Percentiles rank a stretch among this genome's conserved stretches.
These are phyloP conservation scores for Malacoctenus gilli DNA, from an alignment of 2,797 vertebrate species.

Conservation along the genomic window DNA sequence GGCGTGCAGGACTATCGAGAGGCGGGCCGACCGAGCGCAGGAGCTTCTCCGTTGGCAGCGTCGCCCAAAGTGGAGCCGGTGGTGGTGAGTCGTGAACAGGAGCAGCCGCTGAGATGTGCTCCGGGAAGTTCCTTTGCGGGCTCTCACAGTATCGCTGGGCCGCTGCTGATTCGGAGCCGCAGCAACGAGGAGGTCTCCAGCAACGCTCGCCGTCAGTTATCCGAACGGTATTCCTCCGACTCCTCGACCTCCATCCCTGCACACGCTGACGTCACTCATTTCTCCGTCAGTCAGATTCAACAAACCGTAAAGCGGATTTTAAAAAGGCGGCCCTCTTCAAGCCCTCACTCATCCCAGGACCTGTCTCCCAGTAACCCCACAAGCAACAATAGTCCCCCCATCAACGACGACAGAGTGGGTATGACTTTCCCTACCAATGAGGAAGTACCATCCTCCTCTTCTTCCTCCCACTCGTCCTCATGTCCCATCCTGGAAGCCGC, in stretches of 20 bases:
- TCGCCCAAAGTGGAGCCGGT: conserved; percentile 70
- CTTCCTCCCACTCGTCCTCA: conserved; percentile 52
- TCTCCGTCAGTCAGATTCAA: conserved; percentile 85
- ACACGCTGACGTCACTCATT: conserved; percentile 77
- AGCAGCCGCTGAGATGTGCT: conserved; percentile 70
- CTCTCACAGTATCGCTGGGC: conserved; percentile 40
- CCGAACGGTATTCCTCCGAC: conserved; percentile 71
- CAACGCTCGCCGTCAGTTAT: conserved; percentile 49
- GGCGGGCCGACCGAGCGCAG: conserved; percentile 73
- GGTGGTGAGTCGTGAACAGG: conserved; percentile 69
- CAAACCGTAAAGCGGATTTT: conserved; percentile 85
- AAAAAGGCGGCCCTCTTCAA: conserved; percentile 79
- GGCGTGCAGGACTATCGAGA: conserved; percentile 91
- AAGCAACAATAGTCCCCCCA: conserved; percentile 43
- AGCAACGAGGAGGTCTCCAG: conserved; percentile 83
- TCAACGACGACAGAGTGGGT: conserved; percentile 61
- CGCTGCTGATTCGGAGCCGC: conserved; percentile 76
- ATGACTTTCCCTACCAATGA: conserved; percentile 50
- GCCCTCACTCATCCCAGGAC: conserved; percentile 62
- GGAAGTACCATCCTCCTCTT: conserved; percentile 61
- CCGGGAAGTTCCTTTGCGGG: conserved; percentile 51
- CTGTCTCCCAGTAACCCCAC: conserved; percentile 64
- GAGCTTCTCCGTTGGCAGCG: conserved; percentile 66
- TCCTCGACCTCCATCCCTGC: conserved; percentile 49
- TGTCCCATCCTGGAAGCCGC: conserved; percentile 54